Evolutionary conservation across 2,797 vertebrate genomes (phyloP).

Genomic region (Eleutherodactylus coqui): DNA sequence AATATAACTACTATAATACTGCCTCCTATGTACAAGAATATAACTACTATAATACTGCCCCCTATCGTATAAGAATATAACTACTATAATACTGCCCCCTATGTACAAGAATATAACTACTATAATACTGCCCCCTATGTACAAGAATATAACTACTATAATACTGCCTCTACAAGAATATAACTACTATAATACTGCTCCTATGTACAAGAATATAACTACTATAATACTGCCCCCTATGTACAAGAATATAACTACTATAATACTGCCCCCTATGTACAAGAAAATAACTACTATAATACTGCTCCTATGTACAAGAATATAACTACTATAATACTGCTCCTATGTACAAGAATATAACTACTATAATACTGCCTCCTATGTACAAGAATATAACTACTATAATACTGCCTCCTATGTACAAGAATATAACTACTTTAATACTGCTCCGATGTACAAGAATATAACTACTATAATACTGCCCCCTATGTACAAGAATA

Average conservation of each 20-base stretch:
- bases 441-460: neutral
- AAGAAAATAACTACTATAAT: conserved; percentile 6
- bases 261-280: neutral
- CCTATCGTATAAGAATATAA: no score
- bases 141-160: no score
- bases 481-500: neutral
- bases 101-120: no score
- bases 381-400: conserved; percentile 7
- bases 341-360: conserved; percentile 5
- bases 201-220: conserved; percentile 6
- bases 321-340: no score
- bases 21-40: no score
- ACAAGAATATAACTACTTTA: conserved; percentile 11
- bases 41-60: no score
- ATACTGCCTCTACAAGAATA: no score
- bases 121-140: no score
- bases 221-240: conserved; percentile 10
- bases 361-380: neutral
- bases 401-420: conserved; percentile 8
- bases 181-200: conserved; percentile 1
- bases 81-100: no score
- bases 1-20: no score
- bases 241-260: conserved; percentile 11
- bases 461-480: conserved; percentile 17
- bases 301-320: neutral